Evolutionary conservation across 2,113 vertebrate genomes (phyloP).

Genomic region (Rhinoderma darwinii): DNA sequence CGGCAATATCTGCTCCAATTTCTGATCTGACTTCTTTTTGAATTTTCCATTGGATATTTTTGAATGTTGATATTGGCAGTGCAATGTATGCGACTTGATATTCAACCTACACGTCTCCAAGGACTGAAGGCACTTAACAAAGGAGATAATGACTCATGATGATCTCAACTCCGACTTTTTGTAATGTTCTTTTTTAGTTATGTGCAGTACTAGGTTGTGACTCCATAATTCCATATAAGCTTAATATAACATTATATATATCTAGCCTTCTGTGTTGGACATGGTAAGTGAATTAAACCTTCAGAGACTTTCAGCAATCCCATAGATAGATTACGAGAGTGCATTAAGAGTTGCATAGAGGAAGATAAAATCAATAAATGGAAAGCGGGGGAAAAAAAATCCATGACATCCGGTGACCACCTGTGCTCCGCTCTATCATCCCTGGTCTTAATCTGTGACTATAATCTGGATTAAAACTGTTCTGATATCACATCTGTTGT

Average conservation of each 20-base stretch:
- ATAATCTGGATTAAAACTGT: conserved; percentile 60
- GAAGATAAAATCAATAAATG: conserved; percentile 31
- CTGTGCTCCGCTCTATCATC: conserved; percentile 36
- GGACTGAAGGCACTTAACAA: neutral
- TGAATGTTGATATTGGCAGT: neutral
- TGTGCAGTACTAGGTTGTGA: neutral
- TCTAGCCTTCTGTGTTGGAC: neutral
- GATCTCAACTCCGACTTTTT: neutral
- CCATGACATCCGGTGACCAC: conserved; percentile 14
- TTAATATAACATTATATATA: neutral
- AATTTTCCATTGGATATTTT: neutral
- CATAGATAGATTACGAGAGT: conserved; percentile 16
- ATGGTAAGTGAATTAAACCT: neutral
- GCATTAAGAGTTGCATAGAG: conserved; percentile 4
- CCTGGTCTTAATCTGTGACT: conserved; percentile 56
- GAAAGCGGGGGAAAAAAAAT: neutral
- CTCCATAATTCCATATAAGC: neutral
- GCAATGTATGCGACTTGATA: neutral
- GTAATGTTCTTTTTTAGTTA: neutral
- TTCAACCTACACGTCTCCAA: neutral
- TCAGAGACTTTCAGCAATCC: neutral
- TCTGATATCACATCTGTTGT: conserved; percentile 56
- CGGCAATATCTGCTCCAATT: neutral
- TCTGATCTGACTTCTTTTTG: neutral
- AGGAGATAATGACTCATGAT: neutral